Percentiles rank a stretch among this genome's conserved stretches.
phyloP scores from a whole-genome alignment of 1,140 invertebrate species.

The Adoxophyes honmai region DNA sequence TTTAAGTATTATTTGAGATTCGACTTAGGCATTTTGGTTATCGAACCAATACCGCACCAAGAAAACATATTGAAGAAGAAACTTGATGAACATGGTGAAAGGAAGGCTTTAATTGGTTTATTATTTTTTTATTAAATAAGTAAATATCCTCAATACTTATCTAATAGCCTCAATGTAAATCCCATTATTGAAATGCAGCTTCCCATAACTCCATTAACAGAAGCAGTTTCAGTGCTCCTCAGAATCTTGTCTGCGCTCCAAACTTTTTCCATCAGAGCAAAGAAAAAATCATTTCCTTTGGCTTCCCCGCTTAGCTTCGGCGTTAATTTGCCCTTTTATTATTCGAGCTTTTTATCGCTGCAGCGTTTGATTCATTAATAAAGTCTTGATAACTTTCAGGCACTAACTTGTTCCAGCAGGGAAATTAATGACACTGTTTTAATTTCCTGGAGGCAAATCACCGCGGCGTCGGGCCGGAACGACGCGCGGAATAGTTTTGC shows the following conservation, averaged over 20 bases:
- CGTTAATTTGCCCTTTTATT: slow-evolving; percentile 13
- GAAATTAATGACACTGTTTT: slow-evolving; percentile 13
- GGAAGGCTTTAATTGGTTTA: too few relatives aligned
- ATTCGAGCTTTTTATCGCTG: slow-evolving; percentile 24
- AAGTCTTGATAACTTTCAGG: slow-evolving; percentile 13
- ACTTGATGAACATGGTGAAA: too few relatives aligned
- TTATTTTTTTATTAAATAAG: too few relatives aligned
- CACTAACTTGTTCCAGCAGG: slow-evolving; percentile 7
- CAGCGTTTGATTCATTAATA: slow-evolving; percentile 12
- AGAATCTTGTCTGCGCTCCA: slow-evolving; percentile 30
- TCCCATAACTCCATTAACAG: slow-evolving; percentile 40
- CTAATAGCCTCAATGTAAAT: too few relatives aligned
- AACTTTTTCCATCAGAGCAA: slow-evolving; percentile 40
- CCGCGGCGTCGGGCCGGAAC: background rate
- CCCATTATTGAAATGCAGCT: slow-evolving; percentile 17
- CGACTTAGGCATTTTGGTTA: too few relatives aligned
- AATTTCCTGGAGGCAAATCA: slow-evolving; percentile 6
- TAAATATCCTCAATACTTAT: too few relatives aligned
- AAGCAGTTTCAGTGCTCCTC: slow-evolving; percentile 32
- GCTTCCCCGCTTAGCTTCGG: slow-evolving; percentile 2
- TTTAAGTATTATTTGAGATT: too few relatives aligned
- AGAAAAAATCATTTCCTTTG: slow-evolving; percentile 37
- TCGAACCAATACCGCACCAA: too few relatives aligned
- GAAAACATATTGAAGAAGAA: too few relatives aligned
- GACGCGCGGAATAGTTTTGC: background rate